Conservation (phyloP, 2,888 invertebrate genomes). For the Icerya purchasi region DNA sequence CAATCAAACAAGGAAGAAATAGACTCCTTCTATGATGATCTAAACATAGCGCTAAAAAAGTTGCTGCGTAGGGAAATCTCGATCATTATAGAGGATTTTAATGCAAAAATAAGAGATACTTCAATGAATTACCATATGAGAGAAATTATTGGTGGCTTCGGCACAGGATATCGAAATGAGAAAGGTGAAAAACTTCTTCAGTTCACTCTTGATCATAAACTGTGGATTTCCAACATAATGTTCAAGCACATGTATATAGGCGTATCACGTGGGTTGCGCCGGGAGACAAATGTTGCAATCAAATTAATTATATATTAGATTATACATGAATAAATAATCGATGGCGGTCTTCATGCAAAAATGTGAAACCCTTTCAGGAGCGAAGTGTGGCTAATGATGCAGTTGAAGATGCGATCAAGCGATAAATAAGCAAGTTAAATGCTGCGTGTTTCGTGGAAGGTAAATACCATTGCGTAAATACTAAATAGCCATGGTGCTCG, state of each 20-base stretch:
- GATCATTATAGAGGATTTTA: not conserved
- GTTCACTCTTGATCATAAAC: not conserved
- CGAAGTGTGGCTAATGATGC: not conserved
- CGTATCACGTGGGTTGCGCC: not conserved
- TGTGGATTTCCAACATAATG: not conserved
- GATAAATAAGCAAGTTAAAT: no score
- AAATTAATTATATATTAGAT: not conserved
- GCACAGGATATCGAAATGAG: not conserved
- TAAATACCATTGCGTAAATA: no score
- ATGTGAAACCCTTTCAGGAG: not conserved
- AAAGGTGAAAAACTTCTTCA: not conserved
- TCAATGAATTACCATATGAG: not conserved
- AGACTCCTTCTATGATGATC: not conserved
- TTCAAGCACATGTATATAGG: not conserved
- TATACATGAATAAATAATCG: not conserved
- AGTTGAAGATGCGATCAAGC: no score
- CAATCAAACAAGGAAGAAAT: not conserved
- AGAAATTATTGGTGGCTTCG: not conserved
- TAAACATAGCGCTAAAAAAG: not conserved
- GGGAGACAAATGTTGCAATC: constrained; percentile 1
- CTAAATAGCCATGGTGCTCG: no score
- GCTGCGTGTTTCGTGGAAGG: no score
- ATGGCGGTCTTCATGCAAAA: not conserved
- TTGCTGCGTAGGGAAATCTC: not conserved
- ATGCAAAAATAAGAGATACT: not conserved